Evolutionary conservation across 2,888 invertebrate species (phyloP).

Genomic region (Psylliodes chrysocephalus): DNA sequence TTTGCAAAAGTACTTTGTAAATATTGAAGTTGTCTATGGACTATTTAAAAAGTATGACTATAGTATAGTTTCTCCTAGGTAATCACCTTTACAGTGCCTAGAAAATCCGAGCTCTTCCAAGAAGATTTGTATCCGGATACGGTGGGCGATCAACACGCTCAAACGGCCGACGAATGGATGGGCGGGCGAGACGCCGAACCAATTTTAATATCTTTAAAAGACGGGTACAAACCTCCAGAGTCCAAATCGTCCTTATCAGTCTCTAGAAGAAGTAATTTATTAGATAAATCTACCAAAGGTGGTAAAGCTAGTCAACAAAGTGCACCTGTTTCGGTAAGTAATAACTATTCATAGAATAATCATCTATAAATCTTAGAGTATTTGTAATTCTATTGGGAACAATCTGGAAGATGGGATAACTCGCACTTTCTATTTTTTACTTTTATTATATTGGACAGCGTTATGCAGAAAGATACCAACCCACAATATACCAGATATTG

Average conservation of each 20-base stretch:
- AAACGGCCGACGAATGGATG: constrained; percentile 93
- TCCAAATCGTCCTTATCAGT: constrained; percentile 78
- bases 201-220: constrained; percentile 90
- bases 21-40: no score
- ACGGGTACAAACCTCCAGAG: constrained; percentile 76
- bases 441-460: no score
- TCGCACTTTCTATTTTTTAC: no score
- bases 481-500: no score
- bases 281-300: constrained; percentile 74
- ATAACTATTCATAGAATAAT: constrained; percentile 38
- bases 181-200: constrained; percentile 91
- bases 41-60: no score
- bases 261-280: constrained; percentile 80
- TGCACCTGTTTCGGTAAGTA: constrained; percentile 60
- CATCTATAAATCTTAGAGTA: no score
- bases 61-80: constrained; percentile 67
- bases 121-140: constrained; percentile 98
- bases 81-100: constrained; percentile 97
- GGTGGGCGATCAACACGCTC: constrained; percentile 86
- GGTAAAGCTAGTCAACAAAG: constrained; percentile 49
- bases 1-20: no score
- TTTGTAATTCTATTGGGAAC: no score
- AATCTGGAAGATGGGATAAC: no score
- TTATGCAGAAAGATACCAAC: no score
- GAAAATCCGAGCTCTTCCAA: constrained; percentile 97